These are phyloP conservation scores for Rhyzopertha dominica DNA, from an alignment of 1,140 invertebrate species.

Conservation along the genomic window DNA sequence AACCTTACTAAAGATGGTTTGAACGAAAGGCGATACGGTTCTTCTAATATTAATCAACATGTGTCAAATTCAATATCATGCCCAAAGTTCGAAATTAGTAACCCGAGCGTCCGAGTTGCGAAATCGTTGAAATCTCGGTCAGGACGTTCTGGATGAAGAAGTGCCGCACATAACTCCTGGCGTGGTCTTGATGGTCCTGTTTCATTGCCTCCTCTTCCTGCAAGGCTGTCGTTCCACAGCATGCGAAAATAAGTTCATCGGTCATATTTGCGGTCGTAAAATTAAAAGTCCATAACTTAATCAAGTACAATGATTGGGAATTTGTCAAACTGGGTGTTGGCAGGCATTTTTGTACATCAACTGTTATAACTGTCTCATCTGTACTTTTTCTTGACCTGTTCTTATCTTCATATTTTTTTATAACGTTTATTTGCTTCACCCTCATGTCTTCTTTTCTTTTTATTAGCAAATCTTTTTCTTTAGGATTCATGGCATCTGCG, in stretches of 20 bases:
- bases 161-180: no score
- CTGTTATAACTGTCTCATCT: background rate
- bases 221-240: background rate
- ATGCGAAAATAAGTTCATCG: background rate
- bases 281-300: background rate
- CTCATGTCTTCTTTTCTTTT: background rate
- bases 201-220: background rate
- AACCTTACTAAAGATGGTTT: no score
- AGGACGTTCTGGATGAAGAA: no score
- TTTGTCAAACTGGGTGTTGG: slow-evolving; percentile 1
- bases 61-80: no score
- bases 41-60: no score
- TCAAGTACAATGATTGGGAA: no score
- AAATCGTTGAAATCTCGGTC: no score
- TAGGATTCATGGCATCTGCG: no score
- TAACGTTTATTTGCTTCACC: slow-evolving; percentile 1
- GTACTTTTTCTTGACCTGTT: slow-evolving; percentile 1
- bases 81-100: no score
- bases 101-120: no score
- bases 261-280: background rate
- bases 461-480: no score
- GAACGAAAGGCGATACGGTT: no score
- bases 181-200: background rate
- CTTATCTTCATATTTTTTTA: background rate
- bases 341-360: background rate